Base-by-base conservation (phyloP, 2,888 invertebrate genomes). In the Acronicta leporina region DNA sequence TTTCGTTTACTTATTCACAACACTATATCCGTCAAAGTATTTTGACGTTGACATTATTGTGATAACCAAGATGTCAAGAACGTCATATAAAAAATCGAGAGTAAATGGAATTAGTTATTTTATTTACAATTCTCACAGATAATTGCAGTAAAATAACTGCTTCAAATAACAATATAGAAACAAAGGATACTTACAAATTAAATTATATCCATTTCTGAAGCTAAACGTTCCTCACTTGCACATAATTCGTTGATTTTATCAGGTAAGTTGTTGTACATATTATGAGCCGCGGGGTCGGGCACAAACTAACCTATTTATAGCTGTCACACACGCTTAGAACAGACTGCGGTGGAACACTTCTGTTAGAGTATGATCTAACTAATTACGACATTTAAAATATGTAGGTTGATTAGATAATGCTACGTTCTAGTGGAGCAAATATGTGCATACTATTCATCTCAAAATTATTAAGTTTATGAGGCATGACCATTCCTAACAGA, bases 271-370 rank as follows among this genome's bases (percentile, higher is more conserved):
- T 47, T 27, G 53, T 50, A 75, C 79, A 79, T 75, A 67, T 67
- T 64, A 75, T 74, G 58, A 59, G 73, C 68, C 60, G 62, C 62
- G 61, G 63, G 33, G 62, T 35, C 63, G 47, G 60, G 16, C 50
- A 44, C 50, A 66, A 83, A 88, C 88, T 91, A 89, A 91, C 89
- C 91, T 91, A 90, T 87, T 88, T 87, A 80, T 87, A 87, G 64
- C 89, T 90, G 89, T 89, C 88, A 88, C 71, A 64, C 67, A 78
- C 46, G 72, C 52, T 43, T 27, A 16, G 15, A 53, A 30, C 53
- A 33, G 30, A 11, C 16, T 10, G 63, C 58, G 66, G 73, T 73
- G 67, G 70, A 75, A 68, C 79, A 45, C 16, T 16, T 63, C 27
- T 43, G 63, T 42, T 50, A 42, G 45, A 35, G 14, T 62, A 48